phyloP scores from a whole-genome alignment of 2,797 vertebrate species.

The Octomys mimax region DNA sequence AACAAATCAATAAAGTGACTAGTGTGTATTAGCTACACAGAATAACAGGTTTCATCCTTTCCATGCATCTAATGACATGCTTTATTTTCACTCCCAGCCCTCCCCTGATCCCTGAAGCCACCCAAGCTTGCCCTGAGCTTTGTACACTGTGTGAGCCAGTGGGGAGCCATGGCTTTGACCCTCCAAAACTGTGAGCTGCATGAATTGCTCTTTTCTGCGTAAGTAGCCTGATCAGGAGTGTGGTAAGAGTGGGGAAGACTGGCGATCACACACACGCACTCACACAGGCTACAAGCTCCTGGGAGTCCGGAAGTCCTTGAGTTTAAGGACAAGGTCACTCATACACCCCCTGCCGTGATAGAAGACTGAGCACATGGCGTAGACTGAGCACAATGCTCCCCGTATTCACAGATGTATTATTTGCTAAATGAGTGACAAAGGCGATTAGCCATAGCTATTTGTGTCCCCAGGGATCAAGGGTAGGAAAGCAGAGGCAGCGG shows the following conservation, averaged over 20 bases:
- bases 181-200: not conserved
- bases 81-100: not conserved
- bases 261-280: no score
- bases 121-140: not conserved
- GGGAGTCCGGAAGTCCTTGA: conserved; percentile 16
- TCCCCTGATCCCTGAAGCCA: not conserved
- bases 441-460: not conserved
- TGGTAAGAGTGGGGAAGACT: not conserved
- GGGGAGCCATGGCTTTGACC: not conserved
- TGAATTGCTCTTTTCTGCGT: not conserved
- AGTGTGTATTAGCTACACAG: not conserved
- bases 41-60: not conserved
- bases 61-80: not conserved
- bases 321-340: not conserved
- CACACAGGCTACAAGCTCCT: not conserved
- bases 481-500: not conserved
- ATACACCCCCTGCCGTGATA: not conserved
- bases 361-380: not conserved
- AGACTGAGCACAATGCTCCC: not conserved
- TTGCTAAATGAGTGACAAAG: not conserved
- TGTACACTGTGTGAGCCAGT: not conserved
- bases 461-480: not conserved
- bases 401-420: not conserved
- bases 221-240: not conserved
- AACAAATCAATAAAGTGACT: not conserved